phyloP scores from a whole-genome alignment of 1,140 invertebrate species.

The Batillaria attramentaria region DNA sequence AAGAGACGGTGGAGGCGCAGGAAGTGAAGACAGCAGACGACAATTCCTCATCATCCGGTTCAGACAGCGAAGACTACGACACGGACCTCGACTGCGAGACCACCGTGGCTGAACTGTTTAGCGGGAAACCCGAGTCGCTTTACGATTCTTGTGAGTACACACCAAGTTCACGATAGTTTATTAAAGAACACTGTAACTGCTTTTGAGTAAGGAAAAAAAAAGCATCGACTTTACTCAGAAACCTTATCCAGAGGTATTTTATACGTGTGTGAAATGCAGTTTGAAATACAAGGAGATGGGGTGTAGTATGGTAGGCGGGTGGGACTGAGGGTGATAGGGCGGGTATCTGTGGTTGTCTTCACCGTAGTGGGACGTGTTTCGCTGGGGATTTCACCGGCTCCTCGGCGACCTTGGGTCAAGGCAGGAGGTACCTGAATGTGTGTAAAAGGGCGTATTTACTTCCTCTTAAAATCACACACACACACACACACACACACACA shows the following conservation, averaged over 20 bases:
- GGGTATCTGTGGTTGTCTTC: too few species aligned
- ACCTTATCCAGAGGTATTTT: too few species aligned
- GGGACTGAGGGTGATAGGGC: too few species aligned
- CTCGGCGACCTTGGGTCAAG: too few species aligned
- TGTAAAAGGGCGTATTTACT: too few species aligned
- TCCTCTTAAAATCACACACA: neutral
- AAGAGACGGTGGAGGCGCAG: neutral
- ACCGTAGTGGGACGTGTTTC: too few species aligned
- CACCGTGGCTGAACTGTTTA: neutral
- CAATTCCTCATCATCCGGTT: neutral
- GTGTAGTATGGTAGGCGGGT: neutral
- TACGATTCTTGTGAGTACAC: neutral
- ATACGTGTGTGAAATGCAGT: neutral
- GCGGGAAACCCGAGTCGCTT: neutral
- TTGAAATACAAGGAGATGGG: neutral
- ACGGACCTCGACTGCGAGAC: neutral
- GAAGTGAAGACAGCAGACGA: neutral
- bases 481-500: conserved; percentile 1
- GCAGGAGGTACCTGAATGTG: too few species aligned
- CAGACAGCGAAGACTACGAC: neutral
- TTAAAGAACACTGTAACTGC: neutral
- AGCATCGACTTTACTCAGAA: neutral
- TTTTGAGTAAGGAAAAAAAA: neutral
- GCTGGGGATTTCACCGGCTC: too few species aligned
- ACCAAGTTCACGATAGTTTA: neutral